Evolutionary conservation across 2,113 vertebrate species (phyloP), one percentile per base, ranked within the genome.

Genomic region (Hippolais icterina): DNA sequence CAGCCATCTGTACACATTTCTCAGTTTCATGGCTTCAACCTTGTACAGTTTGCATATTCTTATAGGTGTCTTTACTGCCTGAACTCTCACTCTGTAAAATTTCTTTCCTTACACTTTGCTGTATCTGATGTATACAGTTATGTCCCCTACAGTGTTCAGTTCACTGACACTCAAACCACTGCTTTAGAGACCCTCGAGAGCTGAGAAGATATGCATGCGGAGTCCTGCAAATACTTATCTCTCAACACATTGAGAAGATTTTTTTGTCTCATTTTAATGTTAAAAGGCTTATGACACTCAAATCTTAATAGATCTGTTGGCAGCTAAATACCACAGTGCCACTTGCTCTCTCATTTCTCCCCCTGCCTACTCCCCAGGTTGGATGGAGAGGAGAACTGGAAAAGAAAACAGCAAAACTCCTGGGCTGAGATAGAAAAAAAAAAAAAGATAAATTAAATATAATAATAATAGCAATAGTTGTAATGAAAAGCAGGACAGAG

Each of bases 1-100:
- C 93, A 96, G 68, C 94, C 93, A 97, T 96, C 91, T 97, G 96
- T 91, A 94, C 96, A 86, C 71, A 89, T 96, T 97, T 95, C 70
- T 90, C 79, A 89, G 63, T 89, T 96, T 92, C 88, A 88, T 87
- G 91, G 89, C 75, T 94, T 97, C 92, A 96, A 85, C 90, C 68
- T 91, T 93, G 91, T 91, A 85, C 61, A 86, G 77, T 66, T 91
- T 86, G 44, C 69, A 70, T 79, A 69, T 52, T 83, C 39, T 89
- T 91, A 47, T 35, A 28, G 70, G 60, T 64, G 14, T 82, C 24
- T 85, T 93, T 89, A 50, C 25, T 50, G n/a, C 39, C 57, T 90
- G 59, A 87, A 72, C 42, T 87, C 95, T 70, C 72, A 25, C 19
- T 81, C 87, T 52, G 29, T 31, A 82, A 60, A 72, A 71, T 27